Conservation (phyloP, 2,888 invertebrate genomes). For the Hirudinaria manillensis region DNA sequence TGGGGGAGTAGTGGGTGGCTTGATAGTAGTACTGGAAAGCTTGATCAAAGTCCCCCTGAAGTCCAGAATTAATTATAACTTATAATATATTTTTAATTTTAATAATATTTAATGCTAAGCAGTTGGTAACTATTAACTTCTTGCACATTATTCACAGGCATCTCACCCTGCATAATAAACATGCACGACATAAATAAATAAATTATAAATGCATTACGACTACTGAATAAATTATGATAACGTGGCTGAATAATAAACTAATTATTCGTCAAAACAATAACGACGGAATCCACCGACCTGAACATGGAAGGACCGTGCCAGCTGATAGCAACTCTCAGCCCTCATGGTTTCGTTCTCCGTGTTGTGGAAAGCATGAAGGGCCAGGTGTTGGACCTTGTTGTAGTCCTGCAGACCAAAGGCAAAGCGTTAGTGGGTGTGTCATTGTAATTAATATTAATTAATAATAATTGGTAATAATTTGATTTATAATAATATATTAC, state of each 20-base stretch:
- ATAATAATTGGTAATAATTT: too few relatives aligned
- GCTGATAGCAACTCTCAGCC: conserved; percentile 94
- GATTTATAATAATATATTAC: too few relatives aligned
- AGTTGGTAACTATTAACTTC: too few relatives aligned
- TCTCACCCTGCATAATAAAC: too few relatives aligned
- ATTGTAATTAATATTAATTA: not conserved
- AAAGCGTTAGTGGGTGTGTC: conserved; percentile 1
- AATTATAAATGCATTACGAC: too few relatives aligned
- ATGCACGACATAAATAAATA: too few relatives aligned
- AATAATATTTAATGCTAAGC: too few relatives aligned
- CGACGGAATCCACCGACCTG: conserved; percentile 46
- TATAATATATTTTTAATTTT: too few relatives aligned
- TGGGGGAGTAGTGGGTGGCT: conserved; percentile 86
- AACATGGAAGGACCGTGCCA: conserved; percentile 91
- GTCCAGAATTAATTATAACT: not conserved
- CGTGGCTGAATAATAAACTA: too few relatives aligned
- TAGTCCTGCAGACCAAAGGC: conserved; percentile 66
- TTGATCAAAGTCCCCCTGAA: conserved; percentile 63
- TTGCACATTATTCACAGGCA: too few relatives aligned
- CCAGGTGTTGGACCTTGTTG: conserved; percentile 88
- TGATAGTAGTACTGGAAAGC: conserved; percentile 99
- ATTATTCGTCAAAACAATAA: too few relatives aligned
- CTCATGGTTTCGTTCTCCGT: conserved; percentile 98
- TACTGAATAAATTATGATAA: too few relatives aligned
- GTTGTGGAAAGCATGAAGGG: conserved; percentile 92